Evolutionary conservation across 1,140 invertebrate genomes (phyloP).

Genomic region (Listronotus bonariensis): DNA sequence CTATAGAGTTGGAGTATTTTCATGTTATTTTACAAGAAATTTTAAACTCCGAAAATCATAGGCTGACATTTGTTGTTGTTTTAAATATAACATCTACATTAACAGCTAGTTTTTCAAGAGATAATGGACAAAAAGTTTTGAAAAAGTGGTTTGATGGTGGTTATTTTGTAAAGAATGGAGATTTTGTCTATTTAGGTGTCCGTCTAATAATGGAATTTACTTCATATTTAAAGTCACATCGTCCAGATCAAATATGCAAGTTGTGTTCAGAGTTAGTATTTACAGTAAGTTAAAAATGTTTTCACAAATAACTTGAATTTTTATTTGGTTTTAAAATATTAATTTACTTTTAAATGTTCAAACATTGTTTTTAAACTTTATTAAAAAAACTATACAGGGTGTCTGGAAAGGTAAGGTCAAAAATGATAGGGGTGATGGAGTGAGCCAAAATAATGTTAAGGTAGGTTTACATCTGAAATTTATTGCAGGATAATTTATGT

Average conservation of each 20-base stretch:
- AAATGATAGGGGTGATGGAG: too few species aligned
- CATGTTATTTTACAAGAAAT: slow-evolving; percentile 46
- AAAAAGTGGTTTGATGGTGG: slow-evolving; percentile 41
- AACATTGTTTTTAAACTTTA: too few species aligned
- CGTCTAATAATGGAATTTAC: slow-evolving; percentile 46
- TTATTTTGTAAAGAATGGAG: slow-evolving; percentile 41
- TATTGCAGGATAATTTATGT: too few species aligned
- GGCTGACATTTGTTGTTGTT: slow-evolving; percentile 35
- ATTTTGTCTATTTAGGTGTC: slow-evolving; percentile 40
- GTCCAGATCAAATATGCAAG: slow-evolving; percentile 41
- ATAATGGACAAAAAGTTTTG: slow-evolving; percentile 42
- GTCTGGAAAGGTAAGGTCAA: too few species aligned
- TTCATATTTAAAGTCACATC: slow-evolving; percentile 40
- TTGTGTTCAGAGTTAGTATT: slow-evolving; percentile 47
- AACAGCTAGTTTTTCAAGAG: slow-evolving; percentile 32
- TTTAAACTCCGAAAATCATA: slow-evolving; percentile 34
- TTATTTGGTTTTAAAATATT: too few species aligned
- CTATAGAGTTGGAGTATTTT: slow-evolving; percentile 48
- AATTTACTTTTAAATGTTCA: too few species aligned
- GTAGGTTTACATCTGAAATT: too few species aligned
- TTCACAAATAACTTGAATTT: too few species aligned
- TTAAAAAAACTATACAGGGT: too few species aligned
- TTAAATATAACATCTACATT: slow-evolving; percentile 46
- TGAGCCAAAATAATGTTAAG: too few species aligned
- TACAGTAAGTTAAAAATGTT: slow-evolving; percentile 30